Evolutionary conservation across 2,888 invertebrate genomes (phyloP).

Genomic region (Cheilosia urbana): DNA sequence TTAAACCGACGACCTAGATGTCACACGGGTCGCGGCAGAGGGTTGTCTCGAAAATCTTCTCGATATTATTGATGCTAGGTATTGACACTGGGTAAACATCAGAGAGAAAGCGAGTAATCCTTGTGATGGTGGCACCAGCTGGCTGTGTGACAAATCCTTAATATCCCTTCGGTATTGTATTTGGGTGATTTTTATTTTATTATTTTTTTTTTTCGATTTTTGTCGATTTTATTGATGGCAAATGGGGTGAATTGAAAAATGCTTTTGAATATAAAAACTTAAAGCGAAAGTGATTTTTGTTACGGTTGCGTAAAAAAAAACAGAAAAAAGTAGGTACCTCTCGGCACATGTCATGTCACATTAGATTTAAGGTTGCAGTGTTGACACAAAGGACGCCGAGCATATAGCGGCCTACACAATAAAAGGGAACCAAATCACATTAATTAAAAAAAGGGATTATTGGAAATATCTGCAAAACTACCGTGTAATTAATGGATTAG

Average conservation of each 20-base stretch:
- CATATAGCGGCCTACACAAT: conserved; percentile 6
- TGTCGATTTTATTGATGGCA: conserved; percentile 66
- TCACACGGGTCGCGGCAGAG: conserved; percentile 58
- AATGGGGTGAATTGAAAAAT: conserved; percentile 61
- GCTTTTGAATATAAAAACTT: conserved; percentile 57
- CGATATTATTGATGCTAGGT: conserved; percentile 23
- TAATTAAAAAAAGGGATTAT: conserved; percentile 75
- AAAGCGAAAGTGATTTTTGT: conserved; percentile 44
- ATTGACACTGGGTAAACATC: conserved; percentile 67
- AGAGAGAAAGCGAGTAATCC: conserved; percentile 44
- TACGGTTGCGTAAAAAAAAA: conserved; percentile 25
- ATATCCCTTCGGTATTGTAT: conserved; percentile 29
- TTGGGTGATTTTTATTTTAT: conserved; percentile 73
- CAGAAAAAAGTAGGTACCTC: conserved; percentile 13
- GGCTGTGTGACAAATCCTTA: conserved; percentile 69
- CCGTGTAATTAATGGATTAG: conserved; percentile 76
- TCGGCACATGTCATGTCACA: conserved; percentile 66
- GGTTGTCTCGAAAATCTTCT: conserved; percentile 56
- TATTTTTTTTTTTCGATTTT: too few species aligned
- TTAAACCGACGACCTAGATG: conserved; percentile 71
- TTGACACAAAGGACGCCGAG: conserved; percentile 57
- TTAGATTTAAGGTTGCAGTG: conserved; percentile 63
- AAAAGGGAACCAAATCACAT: conserved; percentile 63
- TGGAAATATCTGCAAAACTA: conserved; percentile 71
- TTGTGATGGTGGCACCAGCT: conserved; percentile 62